Evolutionary conservation across 2,113 vertebrate genomes (phyloP).

Genomic region (Guaruba guarouba): DNA sequence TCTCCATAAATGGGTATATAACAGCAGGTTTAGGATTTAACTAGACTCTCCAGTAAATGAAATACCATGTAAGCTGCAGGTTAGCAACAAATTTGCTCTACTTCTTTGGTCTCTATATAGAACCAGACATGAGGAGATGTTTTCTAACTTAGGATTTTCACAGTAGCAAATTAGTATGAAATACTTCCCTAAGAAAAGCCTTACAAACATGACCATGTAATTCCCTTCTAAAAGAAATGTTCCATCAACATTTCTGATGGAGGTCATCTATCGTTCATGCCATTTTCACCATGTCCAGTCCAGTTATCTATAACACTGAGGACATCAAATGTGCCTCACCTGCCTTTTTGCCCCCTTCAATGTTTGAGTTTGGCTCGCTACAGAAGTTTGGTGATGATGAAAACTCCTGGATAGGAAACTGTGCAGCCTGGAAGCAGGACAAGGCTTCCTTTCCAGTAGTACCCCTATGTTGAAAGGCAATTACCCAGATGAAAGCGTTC

Average conservation of each 20-base stretch:
- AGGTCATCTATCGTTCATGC: not conserved
- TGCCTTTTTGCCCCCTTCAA: accelerated
- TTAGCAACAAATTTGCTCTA: constrained; percentile 32
- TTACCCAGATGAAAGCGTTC: not conserved
- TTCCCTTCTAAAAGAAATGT: constrained; percentile 27
- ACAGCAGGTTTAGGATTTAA: constrained; percentile 54
- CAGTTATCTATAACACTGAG: not conserved
- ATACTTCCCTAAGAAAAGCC: constrained; percentile 26
- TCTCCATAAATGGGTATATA: constrained; percentile 39
- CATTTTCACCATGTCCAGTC: not conserved
- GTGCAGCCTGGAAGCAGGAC: not conserved
- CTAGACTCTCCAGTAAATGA: constrained; percentile 30
- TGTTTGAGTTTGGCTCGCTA: not conserved
- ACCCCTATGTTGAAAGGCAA: not conserved
- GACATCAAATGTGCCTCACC: not conserved
- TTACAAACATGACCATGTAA: constrained; percentile 34
- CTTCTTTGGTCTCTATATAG: constrained; percentile 8
- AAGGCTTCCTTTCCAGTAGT: not conserved
- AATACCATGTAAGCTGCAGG: constrained; percentile 36
- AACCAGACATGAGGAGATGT: not conserved
- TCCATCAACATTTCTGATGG: constrained; percentile 34
- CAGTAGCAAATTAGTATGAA: constrained; percentile 28
- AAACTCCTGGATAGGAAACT: not conserved
- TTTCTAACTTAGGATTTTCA: not conserved
- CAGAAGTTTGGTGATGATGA: not conserved